phyloP scores from a whole-genome alignment of 2,888 invertebrate genomes.

The Drosophila ochracea region DNA sequence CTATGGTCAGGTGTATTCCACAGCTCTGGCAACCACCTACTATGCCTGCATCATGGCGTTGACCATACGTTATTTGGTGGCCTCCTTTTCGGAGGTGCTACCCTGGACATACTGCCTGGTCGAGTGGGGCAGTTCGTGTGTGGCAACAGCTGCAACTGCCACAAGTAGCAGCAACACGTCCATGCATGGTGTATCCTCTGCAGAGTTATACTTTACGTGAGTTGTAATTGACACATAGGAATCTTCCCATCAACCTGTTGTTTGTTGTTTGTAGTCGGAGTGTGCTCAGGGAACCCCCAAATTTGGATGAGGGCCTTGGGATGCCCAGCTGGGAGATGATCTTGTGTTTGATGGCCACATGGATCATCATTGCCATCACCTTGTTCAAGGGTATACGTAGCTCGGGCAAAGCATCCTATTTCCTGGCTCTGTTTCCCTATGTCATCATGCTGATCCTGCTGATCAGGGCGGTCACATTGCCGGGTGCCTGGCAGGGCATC shows the following conservation, averaged over 20 bases:
- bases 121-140: slow-evolving; percentile 86
- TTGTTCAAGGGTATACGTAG: slow-evolving; percentile 87
- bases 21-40: slow-evolving; percentile 88
- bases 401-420: slow-evolving; percentile 89
- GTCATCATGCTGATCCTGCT: slow-evolving; percentile 87
- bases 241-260: background rate
- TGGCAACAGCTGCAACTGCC: slow-evolving; percentile 72
- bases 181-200: slow-evolving; percentile 76
- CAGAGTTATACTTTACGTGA: slow-evolving; percentile 85
- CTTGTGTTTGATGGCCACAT: slow-evolving; percentile 86
- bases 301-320: slow-evolving; percentile 86
- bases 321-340: slow-evolving; percentile 86
- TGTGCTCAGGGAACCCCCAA: slow-evolving; percentile 86
- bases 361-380: slow-evolving; percentile 86
- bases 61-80: slow-evolving; percentile 88
- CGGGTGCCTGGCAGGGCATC: slow-evolving; percentile 88
- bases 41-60: slow-evolving; percentile 89
- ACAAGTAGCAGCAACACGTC: slow-evolving; percentile 45
- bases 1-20: slow-evolving; percentile 87
- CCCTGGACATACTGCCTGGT: slow-evolving; percentile 88
- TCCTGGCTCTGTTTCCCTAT: slow-evolving; percentile 90
- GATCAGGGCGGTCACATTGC: slow-evolving; percentile 87
- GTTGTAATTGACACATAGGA: slow-evolving; percentile 16
- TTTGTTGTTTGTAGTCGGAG: slow-evolving; percentile 81
- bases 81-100: slow-evolving; percentile 87